A percentile compares a stretch with the other conserved stretches of the same genome.
phyloP scores from a whole-genome alignment of 2,797 vertebrate genomes.

The Sebastes cheni region DNA sequence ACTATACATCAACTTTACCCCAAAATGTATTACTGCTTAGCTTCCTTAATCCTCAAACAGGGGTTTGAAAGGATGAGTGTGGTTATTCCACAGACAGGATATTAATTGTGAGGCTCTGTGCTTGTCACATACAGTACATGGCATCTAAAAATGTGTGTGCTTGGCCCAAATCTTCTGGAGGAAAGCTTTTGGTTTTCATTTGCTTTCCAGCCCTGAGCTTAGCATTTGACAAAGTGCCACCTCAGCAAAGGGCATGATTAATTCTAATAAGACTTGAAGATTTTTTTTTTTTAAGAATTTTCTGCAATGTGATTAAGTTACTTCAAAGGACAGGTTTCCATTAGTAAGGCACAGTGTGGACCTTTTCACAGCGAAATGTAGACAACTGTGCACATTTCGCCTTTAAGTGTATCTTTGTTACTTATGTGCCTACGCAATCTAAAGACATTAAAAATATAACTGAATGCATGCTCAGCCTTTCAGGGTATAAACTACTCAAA shows the following conservation, averaged over 20 bases:
- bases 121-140: slow-evolving; percentile 20
- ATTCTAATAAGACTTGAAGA: slow-evolving; percentile 40
- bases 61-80: slow-evolving; percentile 30
- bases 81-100: slow-evolving; percentile 53
- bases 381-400: background rate
- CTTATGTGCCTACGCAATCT: background rate
- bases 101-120: slow-evolving; percentile 48
- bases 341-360: slow-evolving; percentile 9
- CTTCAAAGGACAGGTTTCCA: slow-evolving; percentile 49
- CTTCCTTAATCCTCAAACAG: slow-evolving; percentile 43
- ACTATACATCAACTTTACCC: slow-evolving; percentile 19
- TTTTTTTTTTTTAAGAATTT: background rate
- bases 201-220: slow-evolving; percentile 42
- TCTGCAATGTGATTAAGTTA: slow-evolving; percentile 31
- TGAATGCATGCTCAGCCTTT: background rate
- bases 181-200: slow-evolving; percentile 47
- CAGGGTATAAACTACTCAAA: background rate
- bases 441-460: background rate
- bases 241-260: slow-evolving; percentile 59
- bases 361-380: slow-evolving; percentile 1
- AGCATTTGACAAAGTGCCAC: slow-evolving; percentile 54
- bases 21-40: slow-evolving; percentile 32
- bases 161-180: slow-evolving; percentile 29
- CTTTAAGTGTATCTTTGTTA: background rate
- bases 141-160: slow-evolving; percentile 28